These are phyloP conservation scores for Perognathus longimembris DNA, from an alignment of 2,113 vertebrate genomes.

Conservation along the genomic window DNA sequence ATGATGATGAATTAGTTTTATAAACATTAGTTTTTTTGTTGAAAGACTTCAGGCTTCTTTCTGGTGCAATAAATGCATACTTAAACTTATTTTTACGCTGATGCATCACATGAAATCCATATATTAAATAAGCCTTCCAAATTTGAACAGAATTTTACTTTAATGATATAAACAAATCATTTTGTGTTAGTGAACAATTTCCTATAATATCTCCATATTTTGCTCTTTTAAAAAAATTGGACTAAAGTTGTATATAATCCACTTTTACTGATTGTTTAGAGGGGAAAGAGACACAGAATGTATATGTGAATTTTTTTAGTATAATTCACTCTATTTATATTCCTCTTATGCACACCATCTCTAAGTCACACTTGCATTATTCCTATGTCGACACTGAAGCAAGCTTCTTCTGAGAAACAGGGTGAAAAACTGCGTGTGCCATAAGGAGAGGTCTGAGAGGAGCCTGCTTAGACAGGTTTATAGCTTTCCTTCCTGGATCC, in stretches of 20 bases:
- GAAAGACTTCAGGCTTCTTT: no score
- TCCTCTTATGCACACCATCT: no score
- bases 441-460: neutral
- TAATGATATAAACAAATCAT: no score
- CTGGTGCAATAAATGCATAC: neutral
- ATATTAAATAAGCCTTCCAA: no score
- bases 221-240: neutral
- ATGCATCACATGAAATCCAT: neutral
- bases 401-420: neutral
- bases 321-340: no score
- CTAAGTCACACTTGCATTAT: no score
- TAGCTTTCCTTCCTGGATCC: no score
- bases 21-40: neutral
- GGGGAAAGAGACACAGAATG: neutral
- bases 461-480: neutral
- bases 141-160: neutral
- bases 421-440: neutral
- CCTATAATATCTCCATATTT: neutral
- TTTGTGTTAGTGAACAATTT: neutral
- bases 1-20: neutral
- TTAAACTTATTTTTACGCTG: neutral
- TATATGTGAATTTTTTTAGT: no score
- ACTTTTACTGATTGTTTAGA: neutral
- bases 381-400: no score
- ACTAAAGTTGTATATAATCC: neutral